Conservation (phyloP, 2,888 invertebrate species). For the Ormyrus nitidulus region DNA sequence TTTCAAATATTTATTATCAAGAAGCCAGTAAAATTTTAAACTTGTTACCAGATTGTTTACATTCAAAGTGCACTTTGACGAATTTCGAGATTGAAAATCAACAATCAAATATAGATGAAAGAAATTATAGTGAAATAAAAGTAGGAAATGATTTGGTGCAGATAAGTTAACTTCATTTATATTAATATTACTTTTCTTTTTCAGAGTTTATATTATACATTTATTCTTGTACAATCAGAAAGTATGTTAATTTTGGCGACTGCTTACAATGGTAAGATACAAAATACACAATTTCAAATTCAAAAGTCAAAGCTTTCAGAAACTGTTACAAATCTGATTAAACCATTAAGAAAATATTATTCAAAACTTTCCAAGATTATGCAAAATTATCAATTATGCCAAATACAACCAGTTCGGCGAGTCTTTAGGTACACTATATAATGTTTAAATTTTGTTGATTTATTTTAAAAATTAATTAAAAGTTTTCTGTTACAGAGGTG, state of each 20-base stretch:
- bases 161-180: conserved; percentile 29
- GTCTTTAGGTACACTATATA: conserved; percentile 60
- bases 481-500: conserved; percentile 56
- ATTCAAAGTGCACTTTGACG: conserved; percentile 51
- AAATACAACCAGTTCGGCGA: conserved; percentile 59
- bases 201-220: conserved; percentile 69
- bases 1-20: conserved; percentile 62
- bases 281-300: conserved; percentile 54
- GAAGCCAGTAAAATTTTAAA: conserved; percentile 60
- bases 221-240: conserved; percentile 71
- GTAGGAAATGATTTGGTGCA: conserved; percentile 12
- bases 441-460: background rate
- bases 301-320: conserved; percentile 60
- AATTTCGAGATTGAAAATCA: conserved; percentile 60
- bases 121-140: conserved; percentile 41
- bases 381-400: conserved; percentile 61
- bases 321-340: conserved; percentile 60
- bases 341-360: conserved; percentile 58
- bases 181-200: conserved; percentile 46
- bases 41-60: conserved; percentile 59
- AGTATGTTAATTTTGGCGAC: conserved; percentile 67
- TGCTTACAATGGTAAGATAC: conserved; percentile 61
- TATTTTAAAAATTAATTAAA: conserved; percentile 29
- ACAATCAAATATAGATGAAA: conserved; percentile 59
- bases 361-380: conserved; percentile 60